Evolutionary conservation across 2,888 invertebrate species (phyloP), one percentile per base, ranked within the genome.

Genomic region (Orthosia gothica): DNA sequence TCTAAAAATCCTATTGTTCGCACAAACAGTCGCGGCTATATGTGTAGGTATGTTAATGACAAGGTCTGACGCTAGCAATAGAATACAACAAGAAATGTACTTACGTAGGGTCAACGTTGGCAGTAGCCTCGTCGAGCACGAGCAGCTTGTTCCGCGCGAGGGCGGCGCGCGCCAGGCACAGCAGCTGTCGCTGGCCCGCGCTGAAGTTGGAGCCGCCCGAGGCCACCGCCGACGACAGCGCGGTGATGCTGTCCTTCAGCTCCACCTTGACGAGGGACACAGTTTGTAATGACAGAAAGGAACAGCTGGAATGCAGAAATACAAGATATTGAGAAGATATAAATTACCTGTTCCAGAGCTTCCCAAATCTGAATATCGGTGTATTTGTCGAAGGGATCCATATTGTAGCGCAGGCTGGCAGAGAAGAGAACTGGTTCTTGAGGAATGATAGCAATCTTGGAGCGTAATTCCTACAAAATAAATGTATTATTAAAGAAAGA

Each of bases 41-140:
- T 11, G 12, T n/a, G 12, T n/a, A n/a, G n/a, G n/a, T 12, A 12
- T 12, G 1, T 20, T 52, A 3, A 52, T 18, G 18, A 3, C n/a
- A n/a, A n/a, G 52, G 11, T 52, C 52, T 52, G n/a, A 9, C 11
- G 3, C 12, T 16, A 57, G 26, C 9, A 57, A 13, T 32, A 13
- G 32, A 58, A 12, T 54, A 7, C 32, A 32, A 23, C 4, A 54
- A 54, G 54, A 11, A 20, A 13, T 3, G 20, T 52, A 55, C 84
- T 79, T 95, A 98, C 98, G 97, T 97, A 79, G 98, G 98, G 93
- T 99, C 99, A 3, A 99, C 98, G 92, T 99, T 99, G 5, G 99
- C 99, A 0, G 99, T 99, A 50, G 99, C 99, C 95, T 99, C 99
- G 85, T 99, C 99, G 80, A 99, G 95, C 40, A 99, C 98, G 4